phyloP scores from a whole-genome alignment of 2,113 vertebrate species.

The Tenrec ecaudatus region DNA sequence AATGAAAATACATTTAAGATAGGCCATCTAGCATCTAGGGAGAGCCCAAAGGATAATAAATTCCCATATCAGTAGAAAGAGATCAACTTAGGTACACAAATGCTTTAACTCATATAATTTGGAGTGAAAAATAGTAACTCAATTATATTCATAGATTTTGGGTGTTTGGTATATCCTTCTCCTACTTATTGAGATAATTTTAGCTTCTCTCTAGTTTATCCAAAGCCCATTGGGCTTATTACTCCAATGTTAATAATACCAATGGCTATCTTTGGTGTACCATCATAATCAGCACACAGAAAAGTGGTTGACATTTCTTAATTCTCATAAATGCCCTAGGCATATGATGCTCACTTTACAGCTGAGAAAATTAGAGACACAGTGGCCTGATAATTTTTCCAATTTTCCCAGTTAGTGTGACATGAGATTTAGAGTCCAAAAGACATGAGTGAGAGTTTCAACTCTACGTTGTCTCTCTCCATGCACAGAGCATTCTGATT shows the following conservation, averaged over 20 bases:
- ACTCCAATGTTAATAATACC: not conserved
- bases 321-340: not conserved
- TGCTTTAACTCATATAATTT: not conserved
- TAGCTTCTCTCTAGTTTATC: not conserved
- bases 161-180: not conserved
- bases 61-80: not conserved
- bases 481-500: not conserved
- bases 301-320: not conserved
- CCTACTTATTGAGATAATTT: not conserved
- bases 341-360: not conserved
- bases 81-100: not conserved
- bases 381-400: not conserved
- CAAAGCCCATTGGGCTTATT: not conserved
- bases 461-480: not conserved
- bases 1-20: not conserved
- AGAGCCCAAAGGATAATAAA: not conserved
- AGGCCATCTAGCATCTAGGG: not conserved
- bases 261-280: not conserved
- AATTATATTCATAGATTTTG: not conserved
- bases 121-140: conserved; percentile 1
- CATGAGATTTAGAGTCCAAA: not conserved
- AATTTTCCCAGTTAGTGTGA: not conserved
- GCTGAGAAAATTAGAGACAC: not conserved
- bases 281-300: not conserved
- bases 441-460: not conserved